phyloP scores from a whole-genome alignment of 2,888 invertebrate genomes.

The Andrena flavipes region DNA sequence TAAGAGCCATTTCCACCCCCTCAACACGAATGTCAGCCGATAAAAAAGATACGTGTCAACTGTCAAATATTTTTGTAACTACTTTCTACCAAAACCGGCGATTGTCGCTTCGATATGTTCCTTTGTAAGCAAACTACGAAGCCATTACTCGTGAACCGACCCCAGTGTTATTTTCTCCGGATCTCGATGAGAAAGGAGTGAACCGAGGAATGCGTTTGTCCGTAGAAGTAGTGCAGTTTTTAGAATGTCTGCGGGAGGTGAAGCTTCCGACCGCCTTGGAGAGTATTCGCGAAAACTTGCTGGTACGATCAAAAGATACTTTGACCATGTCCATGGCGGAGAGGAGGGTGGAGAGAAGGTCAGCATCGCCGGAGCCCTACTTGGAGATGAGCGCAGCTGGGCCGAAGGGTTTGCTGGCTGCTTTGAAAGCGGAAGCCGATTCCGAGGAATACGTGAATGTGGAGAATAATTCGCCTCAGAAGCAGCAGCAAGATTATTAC shows the following conservation, averaged over 20 bases:
- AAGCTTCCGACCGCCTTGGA: slow-evolving; percentile 71
- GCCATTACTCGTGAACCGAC: too few species aligned
- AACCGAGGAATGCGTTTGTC: background rate
- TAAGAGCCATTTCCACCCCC: too few species aligned
- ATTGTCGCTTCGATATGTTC: too few species aligned
- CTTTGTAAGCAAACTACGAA: too few species aligned
- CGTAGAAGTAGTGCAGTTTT: slow-evolving; percentile 76
- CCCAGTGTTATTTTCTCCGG: background rate
- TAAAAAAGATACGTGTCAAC: too few species aligned
- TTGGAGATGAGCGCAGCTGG: slow-evolving; percentile 80
- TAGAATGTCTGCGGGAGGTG: slow-evolving; percentile 73
- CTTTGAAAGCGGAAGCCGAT: slow-evolving; percentile 41
- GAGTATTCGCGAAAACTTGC: slow-evolving; percentile 68
- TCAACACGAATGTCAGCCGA: too few species aligned
- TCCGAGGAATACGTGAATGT: slow-evolving; percentile 70
- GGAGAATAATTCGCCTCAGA: slow-evolving; percentile 48
- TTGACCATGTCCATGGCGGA: slow-evolving; percentile 47
- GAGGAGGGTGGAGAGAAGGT: slow-evolving; percentile 23
- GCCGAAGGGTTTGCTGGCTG: slow-evolving; percentile 64
- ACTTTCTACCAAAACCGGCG: too few species aligned
- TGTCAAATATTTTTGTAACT: too few species aligned
- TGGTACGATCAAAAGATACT: slow-evolving; percentile 72
- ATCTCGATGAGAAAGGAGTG: background rate
- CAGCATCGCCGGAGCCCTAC: slow-evolving; percentile 79
- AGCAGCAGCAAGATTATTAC: slow-evolving; percentile 63